Conservation (phyloP, 23 tunicate genomes). For the Ascidia mentula region DNA sequence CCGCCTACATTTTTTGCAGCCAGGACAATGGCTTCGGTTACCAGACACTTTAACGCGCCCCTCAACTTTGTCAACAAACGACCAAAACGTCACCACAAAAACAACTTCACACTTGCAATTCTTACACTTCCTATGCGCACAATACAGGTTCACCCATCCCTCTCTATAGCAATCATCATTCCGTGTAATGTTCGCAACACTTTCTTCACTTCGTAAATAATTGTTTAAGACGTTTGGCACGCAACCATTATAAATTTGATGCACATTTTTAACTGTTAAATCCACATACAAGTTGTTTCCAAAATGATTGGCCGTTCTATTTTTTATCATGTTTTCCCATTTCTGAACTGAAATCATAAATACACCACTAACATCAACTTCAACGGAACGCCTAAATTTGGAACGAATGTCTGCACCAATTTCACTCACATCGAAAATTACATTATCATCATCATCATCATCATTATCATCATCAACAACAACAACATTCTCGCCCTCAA, state of each 20-base stretch:
- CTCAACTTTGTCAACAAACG: neutral
- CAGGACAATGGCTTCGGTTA: neutral
- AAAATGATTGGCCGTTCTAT: neutral
- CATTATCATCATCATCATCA: too few species aligned
- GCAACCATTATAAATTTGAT: neutral
- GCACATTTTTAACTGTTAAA: neutral
- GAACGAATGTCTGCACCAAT: neutral
- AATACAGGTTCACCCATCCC: neutral
- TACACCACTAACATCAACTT: neutral
- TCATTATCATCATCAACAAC: too few species aligned
- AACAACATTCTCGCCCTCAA: too few species aligned
- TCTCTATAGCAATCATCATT: neutral
- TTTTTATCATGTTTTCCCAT: neutral
- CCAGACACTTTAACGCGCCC: neutral
- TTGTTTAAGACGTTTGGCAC: neutral
- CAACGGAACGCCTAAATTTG: neutral
- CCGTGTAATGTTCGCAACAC: neutral
- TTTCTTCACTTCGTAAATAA: neutral
- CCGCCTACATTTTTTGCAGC: neutral
- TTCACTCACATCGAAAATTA: too few species aligned
- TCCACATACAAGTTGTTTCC: neutral
- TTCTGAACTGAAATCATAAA: neutral
- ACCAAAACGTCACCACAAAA: neutral
- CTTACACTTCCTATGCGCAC: neutral
- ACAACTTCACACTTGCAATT: neutral